Conservation (phyloP, 2,113 vertebrate species). For the Onychorhynchus coronatus region DNA sequence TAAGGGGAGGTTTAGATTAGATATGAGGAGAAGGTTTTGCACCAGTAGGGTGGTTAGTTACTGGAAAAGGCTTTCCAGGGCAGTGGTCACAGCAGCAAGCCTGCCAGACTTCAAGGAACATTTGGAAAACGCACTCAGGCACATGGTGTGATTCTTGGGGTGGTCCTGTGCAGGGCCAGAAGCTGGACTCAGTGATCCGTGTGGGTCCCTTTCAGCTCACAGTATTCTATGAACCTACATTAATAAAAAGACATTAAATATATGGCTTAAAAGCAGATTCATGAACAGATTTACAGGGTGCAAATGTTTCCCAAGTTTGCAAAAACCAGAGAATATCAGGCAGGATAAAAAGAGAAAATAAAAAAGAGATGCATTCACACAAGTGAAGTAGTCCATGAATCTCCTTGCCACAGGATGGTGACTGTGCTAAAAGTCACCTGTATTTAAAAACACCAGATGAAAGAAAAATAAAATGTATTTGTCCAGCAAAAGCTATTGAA, state of each 20-base stretch:
- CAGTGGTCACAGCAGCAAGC: background rate
- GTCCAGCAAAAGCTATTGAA: background rate
- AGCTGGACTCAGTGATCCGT: background rate
- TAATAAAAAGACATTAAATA: background rate
- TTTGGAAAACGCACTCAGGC: background rate
- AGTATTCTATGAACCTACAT: background rate
- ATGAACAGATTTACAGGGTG: background rate
- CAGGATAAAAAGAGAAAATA: background rate
- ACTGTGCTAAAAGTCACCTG: background rate
- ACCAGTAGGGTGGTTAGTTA: rapidly evolving
- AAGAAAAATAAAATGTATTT: background rate
- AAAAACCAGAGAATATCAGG: background rate
- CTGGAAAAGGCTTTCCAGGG: background rate
- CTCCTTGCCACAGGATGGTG: background rate
- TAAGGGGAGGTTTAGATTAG: background rate
- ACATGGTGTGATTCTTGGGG: background rate
- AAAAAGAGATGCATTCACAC: background rate
- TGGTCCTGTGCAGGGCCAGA: background rate
- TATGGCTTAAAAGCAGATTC: background rate
- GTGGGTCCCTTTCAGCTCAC: background rate
- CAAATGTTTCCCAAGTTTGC: background rate
- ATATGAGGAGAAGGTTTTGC: rapidly evolving
- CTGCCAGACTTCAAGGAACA: background rate
- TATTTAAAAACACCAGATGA: background rate
- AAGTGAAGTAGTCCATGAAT: background rate